phyloP scores from a whole-genome alignment of 2,888 invertebrate genomes.

The Cataglyphis rosenhaueri region DNA sequence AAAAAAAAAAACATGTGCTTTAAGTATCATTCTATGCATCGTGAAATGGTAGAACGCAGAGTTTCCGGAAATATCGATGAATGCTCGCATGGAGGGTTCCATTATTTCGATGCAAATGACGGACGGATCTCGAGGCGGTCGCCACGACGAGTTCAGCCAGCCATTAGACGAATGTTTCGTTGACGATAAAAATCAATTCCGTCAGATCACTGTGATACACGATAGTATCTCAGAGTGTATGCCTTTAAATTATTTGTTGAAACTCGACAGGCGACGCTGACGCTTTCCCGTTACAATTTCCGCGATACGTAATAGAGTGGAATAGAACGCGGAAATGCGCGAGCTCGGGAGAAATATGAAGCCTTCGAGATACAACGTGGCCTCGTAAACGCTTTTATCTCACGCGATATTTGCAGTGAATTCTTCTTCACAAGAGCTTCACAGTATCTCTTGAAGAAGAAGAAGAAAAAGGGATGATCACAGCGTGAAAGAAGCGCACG shows the following conservation, averaged over 20 bases:
- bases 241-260: not conserved
- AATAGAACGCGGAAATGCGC: constrained; percentile 18
- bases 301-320: not conserved
- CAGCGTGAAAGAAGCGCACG: constrained; percentile 7
- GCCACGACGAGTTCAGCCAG: not conserved
- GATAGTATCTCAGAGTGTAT: not conserved
- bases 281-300: not conserved
- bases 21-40: not conserved
- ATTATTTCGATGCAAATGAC: constrained; percentile 44
- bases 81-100: not conserved
- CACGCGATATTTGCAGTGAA: constrained; percentile 44
- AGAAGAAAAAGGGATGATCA: constrained; percentile 5
- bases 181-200: constrained; percentile 19
- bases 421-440: constrained; percentile 11
- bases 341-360: constrained; percentile 41
- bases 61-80: constrained; percentile 39
- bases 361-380: constrained; percentile 32
- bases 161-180: constrained; percentile 17
- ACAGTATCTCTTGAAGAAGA: not conserved
- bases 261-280: not conserved
- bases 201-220: not conserved
- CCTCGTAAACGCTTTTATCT: constrained; percentile 52
- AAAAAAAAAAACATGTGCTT: not conserved
- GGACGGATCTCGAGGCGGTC: not conserved
- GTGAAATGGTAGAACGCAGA: constrained; percentile 9